Evolutionary conservation across 2,113 vertebrate genomes (phyloP), one percentile per base, ranked within the genome.

Genomic region (Damaliscus lunatus): DNA sequence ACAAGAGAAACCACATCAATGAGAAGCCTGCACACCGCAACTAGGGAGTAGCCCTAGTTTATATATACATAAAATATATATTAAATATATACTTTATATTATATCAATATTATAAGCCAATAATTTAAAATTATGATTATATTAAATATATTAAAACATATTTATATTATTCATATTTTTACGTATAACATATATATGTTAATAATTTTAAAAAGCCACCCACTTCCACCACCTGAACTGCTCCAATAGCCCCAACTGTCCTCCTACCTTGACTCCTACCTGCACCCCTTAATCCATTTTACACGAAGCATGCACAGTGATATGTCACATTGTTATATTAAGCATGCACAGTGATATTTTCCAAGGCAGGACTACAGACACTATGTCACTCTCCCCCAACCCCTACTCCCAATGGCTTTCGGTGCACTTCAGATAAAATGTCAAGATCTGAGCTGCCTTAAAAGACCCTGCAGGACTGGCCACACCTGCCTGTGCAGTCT

Each of bases 381-480:
- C 12, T 5, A 21, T 2, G 50, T 57, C 77, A 71, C 6, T 40
- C 11, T 48, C 59, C 52, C 5, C 43, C 8, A 14, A 40, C 19
- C 27, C 53, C 64, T 4, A 23, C 2, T 27, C 33, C 59, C 74
- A 40, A 0, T 59, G 52, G 46, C n/a, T 84, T 92, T 91, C 27
- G 13, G 7, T 9, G 25, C 40, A 64, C 96, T 95, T 91, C 81
- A 96, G 91, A 93, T 84, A 96, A 90, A 95, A 81, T 85, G n/a
- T 90, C 74, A 60, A 95, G 62, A 78, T 84, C 80, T 80, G 48
- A n/a, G 43, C 50, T 84, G 31, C 31, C 46, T 57, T 77, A 52
- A 94, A 83, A 91, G 52, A 60, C 36, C 67, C 81, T 57, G 60
- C 29, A 33, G 29, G 71, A 36, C 46, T 17, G 85, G 59, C 19